Percentiles rank a stretch among this genome's conserved stretches.
phyloP scores from a whole-genome alignment of 1,140 invertebrate species.

The Zaprionus camerounensis region DNA sequence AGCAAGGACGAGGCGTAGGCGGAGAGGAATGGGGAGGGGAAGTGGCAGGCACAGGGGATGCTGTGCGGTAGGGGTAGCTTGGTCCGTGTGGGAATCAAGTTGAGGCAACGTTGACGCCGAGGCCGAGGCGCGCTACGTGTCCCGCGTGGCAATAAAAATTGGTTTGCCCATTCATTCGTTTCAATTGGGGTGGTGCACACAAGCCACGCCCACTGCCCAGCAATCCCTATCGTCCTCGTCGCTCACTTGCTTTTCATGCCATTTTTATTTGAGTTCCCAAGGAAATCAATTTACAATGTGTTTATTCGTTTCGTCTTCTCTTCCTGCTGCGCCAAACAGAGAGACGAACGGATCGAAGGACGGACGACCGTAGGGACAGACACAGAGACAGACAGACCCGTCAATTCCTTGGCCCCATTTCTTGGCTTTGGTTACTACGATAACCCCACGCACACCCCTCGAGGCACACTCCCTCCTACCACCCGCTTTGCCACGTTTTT shows the following conservation, averaged over 20 bases:
- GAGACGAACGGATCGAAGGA: conserved; percentile 3
- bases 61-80: conserved; percentile 5
- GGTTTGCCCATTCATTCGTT: conserved; percentile 83
- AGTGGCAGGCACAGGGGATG: neutral
- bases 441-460: conserved; percentile 24
- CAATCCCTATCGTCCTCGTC: conserved; percentile 40
- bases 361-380: neutral
- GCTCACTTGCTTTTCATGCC: conserved; percentile 80
- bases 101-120: conserved; percentile 52
- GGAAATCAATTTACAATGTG: conserved; percentile 83
- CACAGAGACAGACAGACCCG: conserved; percentile 17
- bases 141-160: conserved; percentile 83
- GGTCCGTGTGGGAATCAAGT: conserved; percentile 64
- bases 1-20: neutral
- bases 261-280: conserved; percentile 83
- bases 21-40: neutral
- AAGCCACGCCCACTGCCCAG: conserved; percentile 15
- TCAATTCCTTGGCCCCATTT: conserved; percentile 50
- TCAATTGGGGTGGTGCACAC: conserved; percentile 55
- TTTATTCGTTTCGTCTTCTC: conserved; percentile 78
- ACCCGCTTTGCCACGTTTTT: conserved; percentile 41
- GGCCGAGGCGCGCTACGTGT: conserved; percentile 67
- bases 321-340: conserved; percentile 41
- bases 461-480: neutral
- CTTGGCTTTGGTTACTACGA: conserved; percentile 58